phyloP scores from a whole-genome alignment of 2,888 invertebrate species.

The Steinernema carpocapsae region DNA sequence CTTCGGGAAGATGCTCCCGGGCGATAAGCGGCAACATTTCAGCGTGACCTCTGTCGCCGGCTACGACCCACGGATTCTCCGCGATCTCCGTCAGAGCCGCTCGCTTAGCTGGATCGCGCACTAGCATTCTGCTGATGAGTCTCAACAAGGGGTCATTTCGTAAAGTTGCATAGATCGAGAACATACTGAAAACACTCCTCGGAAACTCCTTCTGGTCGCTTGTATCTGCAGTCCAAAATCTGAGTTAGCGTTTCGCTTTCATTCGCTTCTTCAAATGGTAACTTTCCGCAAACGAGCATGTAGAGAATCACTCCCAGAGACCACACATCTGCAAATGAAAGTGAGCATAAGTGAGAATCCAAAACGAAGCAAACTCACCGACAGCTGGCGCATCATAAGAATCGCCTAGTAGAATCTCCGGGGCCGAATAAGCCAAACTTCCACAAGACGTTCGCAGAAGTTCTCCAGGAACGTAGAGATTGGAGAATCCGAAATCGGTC shows the following conservation, averaged over 20 bases:
- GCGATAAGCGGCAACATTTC: slow-evolving; percentile 75
- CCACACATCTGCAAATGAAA: slow-evolving; percentile 82
- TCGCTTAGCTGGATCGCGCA: slow-evolving; percentile 88
- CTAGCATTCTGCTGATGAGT: slow-evolving; percentile 89
- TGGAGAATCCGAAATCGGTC: slow-evolving; percentile 97
- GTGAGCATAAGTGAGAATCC: neutral
- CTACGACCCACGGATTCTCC: slow-evolving; percentile 74
- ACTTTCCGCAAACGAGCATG: slow-evolving; percentile 95
- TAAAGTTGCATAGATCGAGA: slow-evolving; percentile 33
- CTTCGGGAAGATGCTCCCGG: slow-evolving; percentile 85
- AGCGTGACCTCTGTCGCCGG: slow-evolving; percentile 66
- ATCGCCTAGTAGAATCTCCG: slow-evolving; percentile 96
- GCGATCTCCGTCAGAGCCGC: slow-evolving; percentile 87
- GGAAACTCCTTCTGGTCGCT: slow-evolving; percentile 86
- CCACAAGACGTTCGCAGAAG: slow-evolving; percentile 84
- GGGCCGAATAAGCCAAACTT: slow-evolving; percentile 96
- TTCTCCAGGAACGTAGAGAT: slow-evolving; percentile 82
- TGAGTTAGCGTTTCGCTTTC: slow-evolving; percentile 98
- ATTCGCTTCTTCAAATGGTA: slow-evolving; percentile 98
- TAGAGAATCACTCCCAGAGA: slow-evolving; percentile 96
- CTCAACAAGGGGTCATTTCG: slow-evolving; percentile 71
- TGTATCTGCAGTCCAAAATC: slow-evolving; percentile 99
- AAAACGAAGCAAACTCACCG: slow-evolving; percentile 74
- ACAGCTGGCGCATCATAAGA: slow-evolving; percentile 98
- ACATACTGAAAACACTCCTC: slow-evolving; percentile 81